These are phyloP conservation scores for Caenorhabditis latens DNA, from an alignment of 1,140 invertebrate species.

Conservation along the genomic window DNA sequence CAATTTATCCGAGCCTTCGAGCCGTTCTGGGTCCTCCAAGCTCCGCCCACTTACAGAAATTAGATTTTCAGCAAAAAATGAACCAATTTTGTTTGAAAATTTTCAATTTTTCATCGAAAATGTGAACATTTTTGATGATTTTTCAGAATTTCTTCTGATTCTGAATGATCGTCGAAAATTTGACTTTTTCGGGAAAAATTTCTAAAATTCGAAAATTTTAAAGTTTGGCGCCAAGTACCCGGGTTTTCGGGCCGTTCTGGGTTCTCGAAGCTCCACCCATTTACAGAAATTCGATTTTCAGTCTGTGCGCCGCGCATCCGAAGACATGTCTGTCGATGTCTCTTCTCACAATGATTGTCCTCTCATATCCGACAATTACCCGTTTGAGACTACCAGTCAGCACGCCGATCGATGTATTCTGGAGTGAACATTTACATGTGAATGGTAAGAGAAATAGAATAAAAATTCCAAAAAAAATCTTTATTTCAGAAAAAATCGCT, in stretches of 20 bases:
- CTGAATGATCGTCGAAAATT: too few relatives aligned
- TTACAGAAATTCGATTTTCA: constrained; percentile 60
- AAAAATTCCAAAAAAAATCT: neutral
- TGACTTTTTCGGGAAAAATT: too few relatives aligned
- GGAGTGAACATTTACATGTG: constrained; percentile 56
- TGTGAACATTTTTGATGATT: too few relatives aligned
- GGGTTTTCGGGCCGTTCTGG: too few relatives aligned
- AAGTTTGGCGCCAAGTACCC: too few relatives aligned
- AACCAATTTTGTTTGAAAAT: neutral
- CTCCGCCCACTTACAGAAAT: too few relatives aligned
- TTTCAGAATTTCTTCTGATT: too few relatives aligned
- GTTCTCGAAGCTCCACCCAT: too few relatives aligned
- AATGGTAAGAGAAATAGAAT: constrained; percentile 8
- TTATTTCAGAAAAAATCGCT: constrained; percentile 61
- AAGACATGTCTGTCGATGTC: constrained; percentile 70
- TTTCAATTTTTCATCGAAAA: too few relatives aligned
- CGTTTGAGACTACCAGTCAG: constrained; percentile 67
- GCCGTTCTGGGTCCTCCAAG: too few relatives aligned
- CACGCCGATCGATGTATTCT: constrained; percentile 71
- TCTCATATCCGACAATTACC: constrained; percentile 72
- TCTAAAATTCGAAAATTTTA: too few relatives aligned
- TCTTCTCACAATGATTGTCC: constrained; percentile 70
- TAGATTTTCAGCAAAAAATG: neutral
- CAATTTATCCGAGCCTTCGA: too few relatives aligned
- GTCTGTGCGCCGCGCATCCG: constrained; percentile 72